Evolutionary conservation across 2,113 vertebrate genomes (phyloP).

Genomic region (Acrocephalus kingi): DNA sequence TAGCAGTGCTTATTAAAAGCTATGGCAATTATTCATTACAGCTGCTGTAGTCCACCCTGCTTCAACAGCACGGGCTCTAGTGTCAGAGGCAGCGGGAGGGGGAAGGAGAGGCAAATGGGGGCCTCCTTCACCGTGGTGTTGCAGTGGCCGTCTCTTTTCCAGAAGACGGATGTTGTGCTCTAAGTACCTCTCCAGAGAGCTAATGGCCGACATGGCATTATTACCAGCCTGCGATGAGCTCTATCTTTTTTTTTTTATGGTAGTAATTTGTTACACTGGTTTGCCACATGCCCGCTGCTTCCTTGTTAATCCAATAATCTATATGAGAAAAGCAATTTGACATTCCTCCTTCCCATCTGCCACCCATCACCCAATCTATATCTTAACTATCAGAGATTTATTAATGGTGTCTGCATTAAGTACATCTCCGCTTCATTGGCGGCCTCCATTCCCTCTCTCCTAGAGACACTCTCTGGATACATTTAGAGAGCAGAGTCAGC

Average conservation of each 20-base stretch:
- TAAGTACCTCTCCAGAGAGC: constrained; percentile 69
- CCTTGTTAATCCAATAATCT: constrained; percentile 85
- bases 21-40: background rate
- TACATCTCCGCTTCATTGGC: constrained; percentile 65
- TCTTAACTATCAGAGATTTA: constrained; percentile 82
- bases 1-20: constrained; percentile 19
- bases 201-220: constrained; percentile 72
- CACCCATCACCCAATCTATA: constrained; percentile 82
- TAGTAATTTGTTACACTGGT: constrained; percentile 80
- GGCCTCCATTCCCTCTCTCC: constrained; percentile 37
- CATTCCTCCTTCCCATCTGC: constrained; percentile 80
- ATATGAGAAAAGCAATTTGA: constrained; percentile 85
- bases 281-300: constrained; percentile 79
- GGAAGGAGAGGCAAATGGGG: background rate
- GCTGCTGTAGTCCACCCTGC: background rate
- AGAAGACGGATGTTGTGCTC: constrained; percentile 64
- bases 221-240: constrained; percentile 73
- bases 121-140: constrained; percentile 39
- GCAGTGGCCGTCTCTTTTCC: constrained; percentile 65
- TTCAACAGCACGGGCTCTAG: background rate
- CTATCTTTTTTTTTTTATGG: constrained; percentile 71
- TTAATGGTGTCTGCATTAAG: constrained; percentile 76
- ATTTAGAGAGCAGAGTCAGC: constrained; percentile 53
- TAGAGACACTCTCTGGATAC: constrained; percentile 47
- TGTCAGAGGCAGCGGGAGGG: background rate